phyloP scores from a whole-genome alignment of 2,797 vertebrate genomes.

The Cyprinodon diabolis region DNA sequence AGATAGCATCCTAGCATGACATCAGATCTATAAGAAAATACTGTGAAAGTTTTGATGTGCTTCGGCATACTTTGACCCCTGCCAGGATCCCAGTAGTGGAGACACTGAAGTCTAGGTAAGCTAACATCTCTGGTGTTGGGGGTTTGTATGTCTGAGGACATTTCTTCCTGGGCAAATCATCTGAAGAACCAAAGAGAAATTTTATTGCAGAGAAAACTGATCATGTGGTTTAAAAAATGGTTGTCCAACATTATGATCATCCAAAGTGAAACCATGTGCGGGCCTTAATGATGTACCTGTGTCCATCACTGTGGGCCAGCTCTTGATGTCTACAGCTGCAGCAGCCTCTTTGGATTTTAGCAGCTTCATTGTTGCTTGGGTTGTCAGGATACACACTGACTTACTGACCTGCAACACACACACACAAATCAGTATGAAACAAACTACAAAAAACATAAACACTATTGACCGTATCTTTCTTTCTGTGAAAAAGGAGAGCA shows the following conservation, averaged over 20 bases:
- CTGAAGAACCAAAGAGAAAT: conserved; percentile 63
- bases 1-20: not conserved
- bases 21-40: not conserved
- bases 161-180: conserved; percentile 95
- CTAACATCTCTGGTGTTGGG: conserved; percentile 89
- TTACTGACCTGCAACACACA: conserved; percentile 89
- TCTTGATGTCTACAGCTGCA: conserved; percentile 90
- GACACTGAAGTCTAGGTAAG: conserved; percentile 97
- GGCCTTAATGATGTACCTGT: conserved; percentile 80
- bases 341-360: conserved; percentile 95
- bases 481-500: not conserved
- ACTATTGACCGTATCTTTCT: not conserved
- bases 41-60: not conserved
- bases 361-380: conserved; percentile 94
- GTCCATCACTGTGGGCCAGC: conserved; percentile 93
- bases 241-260: not conserved
- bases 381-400: conserved; percentile 93
- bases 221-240: not conserved
- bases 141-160: conserved; percentile 88
- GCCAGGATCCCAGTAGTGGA: conserved; percentile 96
- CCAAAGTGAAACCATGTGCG: not conserved
- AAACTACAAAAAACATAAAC: not conserved
- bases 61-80: conserved; percentile 89
- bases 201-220: not conserved
- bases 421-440: conserved; percentile 24